Percentiles rank a stretch among this genome's conserved stretches.
Conservation (phyloP, 2,113 vertebrate genomes). For the Lampris megalopsis region DNA sequence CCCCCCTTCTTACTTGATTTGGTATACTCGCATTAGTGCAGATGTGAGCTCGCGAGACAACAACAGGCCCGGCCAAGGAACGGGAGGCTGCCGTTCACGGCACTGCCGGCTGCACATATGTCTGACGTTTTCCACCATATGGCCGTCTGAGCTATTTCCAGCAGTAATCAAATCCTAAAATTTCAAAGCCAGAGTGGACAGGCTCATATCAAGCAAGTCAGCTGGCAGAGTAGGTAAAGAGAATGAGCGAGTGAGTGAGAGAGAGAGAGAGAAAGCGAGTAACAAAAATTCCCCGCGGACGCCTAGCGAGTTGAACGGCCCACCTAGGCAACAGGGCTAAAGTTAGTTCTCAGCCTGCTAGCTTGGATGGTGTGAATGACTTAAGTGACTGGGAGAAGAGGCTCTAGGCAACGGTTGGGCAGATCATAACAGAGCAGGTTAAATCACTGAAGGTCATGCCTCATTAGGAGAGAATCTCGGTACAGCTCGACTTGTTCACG, state of each 20-base stretch:
- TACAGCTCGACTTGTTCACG: slow-evolving; percentile 36
- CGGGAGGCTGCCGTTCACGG: slow-evolving; percentile 74
- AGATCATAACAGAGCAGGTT: slow-evolving; percentile 47
- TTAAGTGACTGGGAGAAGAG: slow-evolving; percentile 4
- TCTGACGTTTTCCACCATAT: slow-evolving; percentile 95
- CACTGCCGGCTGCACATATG: slow-evolving; percentile 90
- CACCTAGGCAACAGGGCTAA: slow-evolving; percentile 40
- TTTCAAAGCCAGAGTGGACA: slow-evolving; percentile 93
- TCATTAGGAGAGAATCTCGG: slow-evolving; percentile 55
- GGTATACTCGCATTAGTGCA: slow-evolving; percentile 75
- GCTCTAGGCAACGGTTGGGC: background rate
- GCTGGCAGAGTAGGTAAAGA: slow-evolving; percentile 62
- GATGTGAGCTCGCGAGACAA: slow-evolving; percentile 67
- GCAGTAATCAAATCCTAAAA: slow-evolving; percentile 99
- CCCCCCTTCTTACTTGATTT: slow-evolving; percentile 61
- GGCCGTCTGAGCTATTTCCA: slow-evolving; percentile 96
- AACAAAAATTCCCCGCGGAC: slow-evolving; percentile 15
- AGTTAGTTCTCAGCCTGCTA: slow-evolving; percentile 52
- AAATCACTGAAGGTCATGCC: slow-evolving; percentile 52
- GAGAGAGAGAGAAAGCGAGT: slow-evolving; percentile 39
- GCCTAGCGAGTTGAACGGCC: slow-evolving; percentile 44
- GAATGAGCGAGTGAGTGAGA: background rate
- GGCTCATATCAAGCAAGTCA: slow-evolving; percentile 84
- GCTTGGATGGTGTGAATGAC: slow-evolving; percentile 43
- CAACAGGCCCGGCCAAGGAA: slow-evolving; percentile 68